Base-by-base conservation (phyloP, 2,113 vertebrate species). In the Lepisosteus oculatus region DNA sequence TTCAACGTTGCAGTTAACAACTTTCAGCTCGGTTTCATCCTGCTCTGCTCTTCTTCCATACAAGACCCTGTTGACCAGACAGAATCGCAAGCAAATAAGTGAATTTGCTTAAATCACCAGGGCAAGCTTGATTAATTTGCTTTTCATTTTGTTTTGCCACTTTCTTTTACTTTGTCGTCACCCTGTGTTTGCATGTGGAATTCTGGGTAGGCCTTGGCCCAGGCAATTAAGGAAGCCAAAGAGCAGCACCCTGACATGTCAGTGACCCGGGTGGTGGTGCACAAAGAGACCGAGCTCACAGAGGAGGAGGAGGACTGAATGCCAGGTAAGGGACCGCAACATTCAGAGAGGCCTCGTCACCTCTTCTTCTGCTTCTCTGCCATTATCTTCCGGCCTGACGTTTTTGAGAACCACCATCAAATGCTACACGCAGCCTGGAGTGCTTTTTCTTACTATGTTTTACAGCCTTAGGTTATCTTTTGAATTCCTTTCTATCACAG, bases 171-270 rank as follows among this genome's bases (percentile, higher is more conserved):
- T 65, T 57, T 70, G 12, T 43, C 15, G 8, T 41, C 41, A 55
- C 13, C 9, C 13, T 43, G 62, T 69, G 63, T 76, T 77, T 75
- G 70, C 81, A 77, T 84, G 70, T 79, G 79, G 76, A 43, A 43
- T 83, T 82, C 76, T 83, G 71, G 76, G 44, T 81, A 99, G 97
- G 97, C 97, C 8, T 87, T 99, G 91, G 97, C 97, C 82, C 96
- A 98, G 87, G 97, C 97, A 79, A 99, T 99, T 86, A 96, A 96
- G 90, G 97, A 99, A 93, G 97, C 96, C 92, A 94, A 96, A 94
- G 96, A 98, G 85, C 97, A 99, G 87, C 97, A 99, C 89, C 97
- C 97, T 72, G 97, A 99, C 87, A 99, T 99, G 97, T 96, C 97
- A n/a, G 97, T 99, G 78, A 99, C 97, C 0, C 92, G 95, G 84